Evolutionary conservation across 2,113 vertebrate genomes (phyloP).

Genomic region (Hemiprocne comata): DNA sequence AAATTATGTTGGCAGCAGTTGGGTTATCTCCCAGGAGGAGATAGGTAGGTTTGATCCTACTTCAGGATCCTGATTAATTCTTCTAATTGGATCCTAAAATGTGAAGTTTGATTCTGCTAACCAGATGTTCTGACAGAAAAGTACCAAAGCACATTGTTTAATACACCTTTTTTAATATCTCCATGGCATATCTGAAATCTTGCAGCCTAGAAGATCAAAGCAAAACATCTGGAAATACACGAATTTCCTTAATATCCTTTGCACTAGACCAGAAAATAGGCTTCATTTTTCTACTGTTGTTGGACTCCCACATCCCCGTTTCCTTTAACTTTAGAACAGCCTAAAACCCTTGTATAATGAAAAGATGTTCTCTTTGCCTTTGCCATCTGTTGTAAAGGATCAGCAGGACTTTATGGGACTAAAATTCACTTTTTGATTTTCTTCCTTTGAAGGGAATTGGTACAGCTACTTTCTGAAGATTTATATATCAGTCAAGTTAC

Average conservation of each 20-base stretch:
- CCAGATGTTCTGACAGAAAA: background rate
- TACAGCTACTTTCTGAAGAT: constrained; percentile 45
- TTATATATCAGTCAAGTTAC: constrained; percentile 38
- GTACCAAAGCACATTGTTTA: constrained; percentile 9
- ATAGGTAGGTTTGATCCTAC: constrained; percentile 6
- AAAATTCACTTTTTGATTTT: constrained; percentile 57
- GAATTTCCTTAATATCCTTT: constrained; percentile 42
- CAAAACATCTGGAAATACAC: constrained; percentile 26
- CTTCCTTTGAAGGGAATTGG: constrained; percentile 51
- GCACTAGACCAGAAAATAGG: constrained; percentile 35
- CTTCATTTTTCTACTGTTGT: constrained; percentile 39
- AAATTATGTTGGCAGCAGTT: constrained; percentile 4
- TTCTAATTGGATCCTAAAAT: constrained; percentile 30
- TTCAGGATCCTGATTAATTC: constrained; percentile 6
- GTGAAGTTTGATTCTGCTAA: background rate
- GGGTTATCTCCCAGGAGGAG: constrained; percentile 32
- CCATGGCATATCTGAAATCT: background rate
- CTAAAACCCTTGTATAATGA: constrained; percentile 27
- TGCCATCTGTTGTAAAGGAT: constrained; percentile 52
- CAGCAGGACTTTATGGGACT: constrained; percentile 56
- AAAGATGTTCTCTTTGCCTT: constrained; percentile 57
- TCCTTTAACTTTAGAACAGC: constrained; percentile 51
- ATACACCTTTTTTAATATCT: background rate
- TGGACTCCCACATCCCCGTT: constrained; percentile 27
- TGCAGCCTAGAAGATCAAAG: constrained; percentile 44